phyloP scores from a whole-genome alignment of 2,797 vertebrate genomes.

The Hylomyscus alleni region DNA sequence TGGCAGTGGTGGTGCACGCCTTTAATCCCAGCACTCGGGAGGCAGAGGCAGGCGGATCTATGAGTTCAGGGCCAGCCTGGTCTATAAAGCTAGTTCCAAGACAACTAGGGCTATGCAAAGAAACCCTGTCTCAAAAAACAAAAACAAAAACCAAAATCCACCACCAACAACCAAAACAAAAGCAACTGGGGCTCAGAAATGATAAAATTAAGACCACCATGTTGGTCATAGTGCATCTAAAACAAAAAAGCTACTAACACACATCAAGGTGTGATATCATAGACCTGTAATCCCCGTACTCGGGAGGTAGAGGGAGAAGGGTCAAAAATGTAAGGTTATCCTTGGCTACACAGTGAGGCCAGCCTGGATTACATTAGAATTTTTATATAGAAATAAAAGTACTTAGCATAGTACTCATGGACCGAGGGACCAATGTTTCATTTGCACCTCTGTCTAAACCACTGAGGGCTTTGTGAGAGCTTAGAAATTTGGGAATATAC shows the following conservation, averaged over 20 bases:
- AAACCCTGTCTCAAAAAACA: not conserved
- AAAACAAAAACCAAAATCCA: not conserved
- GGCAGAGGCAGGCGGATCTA: not conserved
- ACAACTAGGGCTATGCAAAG: not conserved
- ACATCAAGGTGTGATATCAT: not conserved
- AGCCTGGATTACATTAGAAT: not conserved
- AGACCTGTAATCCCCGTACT: not conserved
- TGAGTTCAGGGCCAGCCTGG: not conserved
- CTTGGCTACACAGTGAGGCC: not conserved
- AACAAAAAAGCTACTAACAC: not conserved
- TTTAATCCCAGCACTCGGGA: not conserved
- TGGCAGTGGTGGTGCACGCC: not conserved
- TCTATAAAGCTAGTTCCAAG: not conserved
- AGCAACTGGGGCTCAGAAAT: not conserved
- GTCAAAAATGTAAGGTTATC: not conserved
- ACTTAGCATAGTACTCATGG: not conserved
- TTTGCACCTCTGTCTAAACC: not conserved
- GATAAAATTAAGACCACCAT: not conserved
- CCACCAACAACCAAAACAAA: not conserved
- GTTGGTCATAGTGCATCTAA: not conserved
- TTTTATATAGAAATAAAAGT: not conserved
- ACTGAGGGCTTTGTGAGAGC: not conserved
- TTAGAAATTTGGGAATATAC: not conserved
- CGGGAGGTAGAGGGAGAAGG: not conserved
- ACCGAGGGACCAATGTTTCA: not conserved